phyloP scores from a whole-genome alignment of 2,113 vertebrate species.

The Solea senegalensis region DNA sequence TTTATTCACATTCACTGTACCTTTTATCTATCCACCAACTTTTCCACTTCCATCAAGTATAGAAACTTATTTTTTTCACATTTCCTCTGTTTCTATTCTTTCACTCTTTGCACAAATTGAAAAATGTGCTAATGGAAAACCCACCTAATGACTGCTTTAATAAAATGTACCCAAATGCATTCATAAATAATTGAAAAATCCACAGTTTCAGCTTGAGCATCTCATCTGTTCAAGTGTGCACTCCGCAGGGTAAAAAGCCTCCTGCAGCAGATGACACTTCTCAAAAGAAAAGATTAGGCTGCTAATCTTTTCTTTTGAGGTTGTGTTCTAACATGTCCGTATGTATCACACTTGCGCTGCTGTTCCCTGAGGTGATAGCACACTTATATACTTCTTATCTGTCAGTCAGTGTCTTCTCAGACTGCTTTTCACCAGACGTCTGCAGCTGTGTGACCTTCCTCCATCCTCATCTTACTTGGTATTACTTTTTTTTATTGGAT shows the following conservation, averaged over 20 bases:
- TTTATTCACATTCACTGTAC: no score
- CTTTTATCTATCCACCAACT: no score
- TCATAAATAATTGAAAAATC: not conserved
- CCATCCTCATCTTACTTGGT: slow-evolving; percentile 7
- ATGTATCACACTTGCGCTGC: not conserved
- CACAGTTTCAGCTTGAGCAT: not conserved
- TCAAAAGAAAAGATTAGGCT: not conserved
- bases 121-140: no score
- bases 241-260: no score
- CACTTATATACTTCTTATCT: slow-evolving; percentile 27
- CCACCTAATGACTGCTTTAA: not conserved
- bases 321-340: not conserved
- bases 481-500: slow-evolving; percentile 37
- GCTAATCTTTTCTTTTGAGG: not conserved
- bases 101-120: no score
- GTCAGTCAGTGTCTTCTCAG: slow-evolving; percentile 27
- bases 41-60: no score
- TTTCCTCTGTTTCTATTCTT: no score
- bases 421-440: slow-evolving; percentile 31
- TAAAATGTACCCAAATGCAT: not conserved
- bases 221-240: not conserved
- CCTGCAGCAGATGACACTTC: not conserved
- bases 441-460: slow-evolving; percentile 49
- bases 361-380: slow-evolving; percentile 6
- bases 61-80: no score